A percentile compares a stretch with the other conserved stretches of the same genome.
Evolutionary conservation across 53 echinoderm and acorn worm species (phyloP).

Genomic region (Echinarachnius parma): DNA sequence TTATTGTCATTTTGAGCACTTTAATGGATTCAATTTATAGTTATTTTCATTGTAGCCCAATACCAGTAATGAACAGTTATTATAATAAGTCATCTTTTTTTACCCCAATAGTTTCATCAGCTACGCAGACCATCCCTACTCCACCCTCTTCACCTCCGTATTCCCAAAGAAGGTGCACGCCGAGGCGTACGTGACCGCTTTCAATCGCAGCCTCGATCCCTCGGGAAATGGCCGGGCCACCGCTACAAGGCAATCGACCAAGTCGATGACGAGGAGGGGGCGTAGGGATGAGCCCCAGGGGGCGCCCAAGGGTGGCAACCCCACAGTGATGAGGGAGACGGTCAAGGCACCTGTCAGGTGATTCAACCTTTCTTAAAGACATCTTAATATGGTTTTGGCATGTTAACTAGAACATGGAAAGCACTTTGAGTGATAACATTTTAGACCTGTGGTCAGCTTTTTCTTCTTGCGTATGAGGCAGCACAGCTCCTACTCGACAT

Average conservation of each 20-base stretch:
- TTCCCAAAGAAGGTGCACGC: conserved; percentile 86
- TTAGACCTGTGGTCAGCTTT: too few species aligned
- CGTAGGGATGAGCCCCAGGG: conserved; percentile 18
- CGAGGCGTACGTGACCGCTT: conserved; percentile 71
- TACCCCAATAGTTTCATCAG: conserved; percentile 72
- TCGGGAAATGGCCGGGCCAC: conserved; percentile 2
- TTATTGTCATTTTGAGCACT: too few species aligned
- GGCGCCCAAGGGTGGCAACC: not conserved
- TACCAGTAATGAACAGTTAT: too few species aligned
- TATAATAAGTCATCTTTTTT: too few species aligned
- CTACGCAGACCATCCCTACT: conserved; percentile 71
- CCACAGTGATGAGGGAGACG: conserved; percentile 26
- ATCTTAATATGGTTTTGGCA: not conserved
- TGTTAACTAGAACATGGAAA: not conserved
- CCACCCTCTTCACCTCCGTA: conserved; percentile 67
- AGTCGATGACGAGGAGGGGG: conserved; percentile 3
- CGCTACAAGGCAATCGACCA: conserved; percentile 8
- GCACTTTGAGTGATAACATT: too few species aligned
- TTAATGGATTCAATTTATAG: too few species aligned
- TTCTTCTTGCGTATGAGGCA: too few species aligned
- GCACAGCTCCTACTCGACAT: too few species aligned
- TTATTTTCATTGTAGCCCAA: too few species aligned
- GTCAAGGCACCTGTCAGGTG: conserved; percentile 58
- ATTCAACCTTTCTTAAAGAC: too few species aligned
- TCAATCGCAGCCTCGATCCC: conserved; percentile 53